These are phyloP conservation scores for Sarcophilus harrisii DNA, from an alignment of 2,797 vertebrate species.

Conservation along the genomic window DNA sequence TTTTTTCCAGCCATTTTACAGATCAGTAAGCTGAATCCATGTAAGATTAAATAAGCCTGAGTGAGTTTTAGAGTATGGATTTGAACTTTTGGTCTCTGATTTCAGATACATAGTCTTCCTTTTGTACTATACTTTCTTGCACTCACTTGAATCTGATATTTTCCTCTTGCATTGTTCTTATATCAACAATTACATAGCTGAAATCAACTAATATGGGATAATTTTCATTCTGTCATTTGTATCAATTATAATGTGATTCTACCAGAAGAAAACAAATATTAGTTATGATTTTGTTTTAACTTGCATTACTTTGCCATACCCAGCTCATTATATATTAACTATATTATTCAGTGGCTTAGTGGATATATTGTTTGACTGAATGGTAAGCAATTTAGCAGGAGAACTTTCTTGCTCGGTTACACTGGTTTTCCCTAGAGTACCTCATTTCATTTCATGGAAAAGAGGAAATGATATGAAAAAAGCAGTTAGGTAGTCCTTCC, in stretches of 20 bases:
- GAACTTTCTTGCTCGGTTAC: neutral
- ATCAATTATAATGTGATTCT: neutral
- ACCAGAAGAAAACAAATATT: neutral
- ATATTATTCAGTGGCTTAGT: neutral
- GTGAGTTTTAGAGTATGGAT: neutral
- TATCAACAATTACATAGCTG: neutral
- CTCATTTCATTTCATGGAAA: conserved; percentile 53
- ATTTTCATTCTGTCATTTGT: neutral
- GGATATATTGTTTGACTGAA: neutral
- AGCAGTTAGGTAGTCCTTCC: conserved; percentile 58
- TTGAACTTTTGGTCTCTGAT: neutral
- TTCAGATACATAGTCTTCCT: neutral
- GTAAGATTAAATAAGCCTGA: neutral
- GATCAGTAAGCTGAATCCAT: neutral
- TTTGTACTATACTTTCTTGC: neutral
- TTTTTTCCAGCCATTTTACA: neutral
- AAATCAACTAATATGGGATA: neutral
- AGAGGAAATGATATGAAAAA: conserved; percentile 57
- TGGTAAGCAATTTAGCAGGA: neutral
- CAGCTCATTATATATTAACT: neutral
- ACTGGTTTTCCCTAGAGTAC: neutral
- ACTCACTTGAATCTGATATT: neutral
- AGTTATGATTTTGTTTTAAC: rapidly evolving
- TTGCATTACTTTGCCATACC: neutral
- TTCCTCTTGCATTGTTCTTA: neutral